Evolutionary conservation across 2,797 vertebrate species (phyloP).

Genomic region (Bufotes viridis): DNA sequence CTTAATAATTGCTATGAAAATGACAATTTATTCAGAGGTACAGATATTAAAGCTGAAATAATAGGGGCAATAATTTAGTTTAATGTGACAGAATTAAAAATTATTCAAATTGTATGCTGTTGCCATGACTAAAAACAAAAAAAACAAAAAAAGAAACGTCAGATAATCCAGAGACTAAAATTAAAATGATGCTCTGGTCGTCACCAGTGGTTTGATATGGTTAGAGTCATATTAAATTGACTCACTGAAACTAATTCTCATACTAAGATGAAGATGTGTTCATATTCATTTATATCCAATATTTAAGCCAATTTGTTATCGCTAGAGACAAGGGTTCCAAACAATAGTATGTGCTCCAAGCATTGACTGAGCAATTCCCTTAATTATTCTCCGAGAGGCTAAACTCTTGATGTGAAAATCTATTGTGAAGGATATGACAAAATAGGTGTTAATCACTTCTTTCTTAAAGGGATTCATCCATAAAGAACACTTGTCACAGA

Average conservation of each 20-base stretch:
- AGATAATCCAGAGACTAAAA: background rate
- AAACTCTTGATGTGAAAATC: background rate
- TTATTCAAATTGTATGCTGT: background rate
- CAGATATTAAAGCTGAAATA: background rate
- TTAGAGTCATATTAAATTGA: background rate
- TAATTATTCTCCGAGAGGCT: background rate
- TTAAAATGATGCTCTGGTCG: background rate
- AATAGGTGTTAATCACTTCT: constrained; percentile 5
- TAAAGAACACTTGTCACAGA: background rate
- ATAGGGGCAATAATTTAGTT: background rate
- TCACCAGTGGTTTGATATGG: background rate
- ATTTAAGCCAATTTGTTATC: constrained; percentile 8
- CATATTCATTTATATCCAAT: background rate
- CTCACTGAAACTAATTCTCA: background rate
- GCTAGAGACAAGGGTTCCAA: background rate
- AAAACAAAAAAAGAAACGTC: background rate
- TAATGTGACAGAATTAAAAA: background rate
- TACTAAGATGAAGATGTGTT: background rate
- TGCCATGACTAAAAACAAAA: background rate
- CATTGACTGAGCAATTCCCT: constrained; percentile 10
- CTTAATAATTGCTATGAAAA: background rate
- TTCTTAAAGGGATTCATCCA: background rate
- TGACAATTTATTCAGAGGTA: background rate
- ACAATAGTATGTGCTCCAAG: background rate
- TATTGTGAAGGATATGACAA: constrained; percentile 9